Percentiles rank a stretch among this genome's conserved stretches.
Evolutionary conservation across 23 tunicate species (phyloP).

Genomic region (Trididemnum miniatum): DNA sequence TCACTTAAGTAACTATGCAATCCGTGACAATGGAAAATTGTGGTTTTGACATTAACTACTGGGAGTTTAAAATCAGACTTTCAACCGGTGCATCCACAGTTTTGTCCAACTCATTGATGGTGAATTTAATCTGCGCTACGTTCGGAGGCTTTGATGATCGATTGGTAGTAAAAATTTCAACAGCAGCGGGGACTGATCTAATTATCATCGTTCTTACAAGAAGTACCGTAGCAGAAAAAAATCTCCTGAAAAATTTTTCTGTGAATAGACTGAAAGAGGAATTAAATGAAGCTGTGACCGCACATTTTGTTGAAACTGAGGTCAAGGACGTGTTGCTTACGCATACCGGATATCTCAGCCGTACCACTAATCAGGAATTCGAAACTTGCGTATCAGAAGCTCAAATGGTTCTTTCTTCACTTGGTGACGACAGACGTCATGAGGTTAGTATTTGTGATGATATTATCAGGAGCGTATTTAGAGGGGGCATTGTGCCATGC

Average conservation of each 20-base stretch:
- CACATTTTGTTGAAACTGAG: not conserved
- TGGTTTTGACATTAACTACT: not conserved
- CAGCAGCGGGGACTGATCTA: not conserved
- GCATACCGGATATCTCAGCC: not conserved
- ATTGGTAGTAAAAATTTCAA: not conserved
- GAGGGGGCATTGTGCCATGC: too few relatives aligned
- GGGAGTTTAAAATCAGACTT: not conserved
- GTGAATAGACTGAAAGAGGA: too few relatives aligned
- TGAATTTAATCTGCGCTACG: not conserved
- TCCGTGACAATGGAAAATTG: not conserved
- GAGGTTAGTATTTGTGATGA: too few relatives aligned
- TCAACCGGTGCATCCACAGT: not conserved
- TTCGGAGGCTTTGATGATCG: not conserved
- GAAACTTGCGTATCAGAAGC: not conserved
- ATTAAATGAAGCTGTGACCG: not conserved
- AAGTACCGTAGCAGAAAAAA: not conserved
- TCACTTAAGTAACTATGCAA: too few relatives aligned
- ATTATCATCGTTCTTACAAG: not conserved
- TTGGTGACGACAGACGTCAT: too few relatives aligned
- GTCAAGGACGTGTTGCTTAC: not conserved
- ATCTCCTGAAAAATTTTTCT: not conserved
- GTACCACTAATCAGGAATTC: not conserved
- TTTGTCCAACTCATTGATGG: not conserved
- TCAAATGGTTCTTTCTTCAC: too few relatives aligned
- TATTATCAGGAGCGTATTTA: too few relatives aligned